Conservation (phyloP, 2,888 invertebrate species). For the Eledone cirrhosa region DNA sequence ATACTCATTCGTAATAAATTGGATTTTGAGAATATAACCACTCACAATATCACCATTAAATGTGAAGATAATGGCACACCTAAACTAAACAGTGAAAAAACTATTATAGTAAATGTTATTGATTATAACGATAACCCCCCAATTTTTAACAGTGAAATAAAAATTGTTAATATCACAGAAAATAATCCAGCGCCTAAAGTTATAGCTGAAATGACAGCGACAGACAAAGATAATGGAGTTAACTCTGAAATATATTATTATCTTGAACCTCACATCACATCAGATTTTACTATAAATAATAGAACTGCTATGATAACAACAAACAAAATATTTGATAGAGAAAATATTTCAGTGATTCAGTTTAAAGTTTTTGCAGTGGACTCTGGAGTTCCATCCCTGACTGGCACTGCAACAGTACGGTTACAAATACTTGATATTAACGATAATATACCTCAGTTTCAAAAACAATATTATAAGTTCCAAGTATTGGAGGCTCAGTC, state of each 20-base stretch:
- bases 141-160: constrained; percentile 35
- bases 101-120: constrained; percentile 36
- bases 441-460: constrained; percentile 41
- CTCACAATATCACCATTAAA: constrained; percentile 38
- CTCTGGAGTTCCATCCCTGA: constrained; percentile 27
- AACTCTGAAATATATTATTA: constrained; percentile 43
- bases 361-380: constrained; percentile 37
- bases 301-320: constrained; percentile 44
- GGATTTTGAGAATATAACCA: constrained; percentile 39
- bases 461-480: constrained; percentile 29
- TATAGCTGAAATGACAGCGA: constrained; percentile 39
- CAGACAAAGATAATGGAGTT: constrained; percentile 43
- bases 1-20: constrained; percentile 36
- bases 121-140: constrained; percentile 46
- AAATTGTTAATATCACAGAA: constrained; percentile 34
- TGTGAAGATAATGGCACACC: constrained; percentile 42
- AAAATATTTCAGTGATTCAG: constrained; percentile 34
- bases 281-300: constrained; percentile 39
- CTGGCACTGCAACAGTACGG: constrained; percentile 35
- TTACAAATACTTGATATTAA: constrained; percentile 42
- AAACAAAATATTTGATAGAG: constrained; percentile 46
- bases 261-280: constrained; percentile 31
- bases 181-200: constrained; percentile 37
- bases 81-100: constrained; percentile 34
- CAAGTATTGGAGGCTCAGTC: constrained; percentile 32